Evolutionary conservation across 2,888 invertebrate genomes (phyloP).

Genomic region (Prionchulus punctatus): DNA sequence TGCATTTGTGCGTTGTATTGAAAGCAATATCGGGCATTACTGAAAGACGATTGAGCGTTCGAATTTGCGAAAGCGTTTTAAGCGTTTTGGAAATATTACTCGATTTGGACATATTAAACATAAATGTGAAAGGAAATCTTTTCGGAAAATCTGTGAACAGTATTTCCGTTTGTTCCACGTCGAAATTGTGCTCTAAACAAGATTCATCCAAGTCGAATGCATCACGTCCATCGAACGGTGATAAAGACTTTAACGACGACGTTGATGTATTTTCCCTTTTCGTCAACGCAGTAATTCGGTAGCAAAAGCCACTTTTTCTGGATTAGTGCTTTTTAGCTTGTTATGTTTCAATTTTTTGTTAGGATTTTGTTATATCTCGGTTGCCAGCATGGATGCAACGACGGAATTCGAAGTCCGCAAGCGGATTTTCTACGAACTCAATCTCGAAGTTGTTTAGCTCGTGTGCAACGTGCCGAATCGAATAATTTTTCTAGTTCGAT

Average conservation of each 20-base stretch:
- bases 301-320: too few species aligned
- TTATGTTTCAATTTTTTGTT: conserved; percentile 15
- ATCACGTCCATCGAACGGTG: not conserved
- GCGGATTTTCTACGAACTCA: conserved; percentile 76
- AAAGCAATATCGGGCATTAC: conserved; percentile 18
- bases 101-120: conserved; percentile 79
- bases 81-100: conserved; percentile 77
- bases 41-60: conserved; percentile 35
- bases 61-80: conserved; percentile 78
- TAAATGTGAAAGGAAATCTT: too few species aligned
- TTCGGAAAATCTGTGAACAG: too few species aligned
- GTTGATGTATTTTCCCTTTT: too few species aligned
- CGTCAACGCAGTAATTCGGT: too few species aligned
- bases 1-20: conserved; percentile 66
- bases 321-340: too few species aligned
- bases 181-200: too few species aligned
- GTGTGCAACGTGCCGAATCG: conserved; percentile 53
- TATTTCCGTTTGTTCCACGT: too few species aligned
- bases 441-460: conserved; percentile 57
- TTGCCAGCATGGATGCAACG: conserved; percentile 84
- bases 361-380: conserved; percentile 75
- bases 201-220: not conserved
- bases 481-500: conserved; percentile 50
- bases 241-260: too few species aligned
- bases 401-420: conserved; percentile 58